These are phyloP conservation scores for Chrysemys picta DNA, from an alignment of 2,113 vertebrate genomes.

Conservation along the genomic window DNA sequence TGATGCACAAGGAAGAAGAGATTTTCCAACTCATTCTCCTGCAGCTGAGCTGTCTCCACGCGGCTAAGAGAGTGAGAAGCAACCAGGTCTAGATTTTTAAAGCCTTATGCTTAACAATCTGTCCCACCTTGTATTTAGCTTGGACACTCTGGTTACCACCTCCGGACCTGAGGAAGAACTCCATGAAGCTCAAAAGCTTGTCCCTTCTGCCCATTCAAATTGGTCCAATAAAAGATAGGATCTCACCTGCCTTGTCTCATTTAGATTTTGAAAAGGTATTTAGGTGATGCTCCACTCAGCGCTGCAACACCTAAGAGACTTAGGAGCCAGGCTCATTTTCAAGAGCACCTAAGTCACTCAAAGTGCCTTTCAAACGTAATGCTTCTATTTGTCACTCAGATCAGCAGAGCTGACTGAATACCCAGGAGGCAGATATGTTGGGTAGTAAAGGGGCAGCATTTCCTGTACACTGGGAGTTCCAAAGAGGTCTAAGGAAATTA, in stretches of 20 bases:
- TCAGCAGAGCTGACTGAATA: not conserved
- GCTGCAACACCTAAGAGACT: not conserved
- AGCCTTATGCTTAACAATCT: not conserved
- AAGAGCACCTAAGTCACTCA: not conserved
- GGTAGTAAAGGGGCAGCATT: not conserved
- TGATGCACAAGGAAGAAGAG: not conserved
- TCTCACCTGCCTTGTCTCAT: too few relatives aligned
- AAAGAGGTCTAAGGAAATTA: not conserved
- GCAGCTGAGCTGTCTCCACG: not conserved
- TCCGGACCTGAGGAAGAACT: not conserved
- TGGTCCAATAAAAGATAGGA: not conserved
- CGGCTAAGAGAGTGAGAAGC: not conserved
- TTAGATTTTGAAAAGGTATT: not conserved
- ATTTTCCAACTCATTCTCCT: not conserved
- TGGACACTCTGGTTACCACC: not conserved
- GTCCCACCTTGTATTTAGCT: not conserved
- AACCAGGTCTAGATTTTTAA: not conserved
- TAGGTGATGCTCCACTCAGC: not conserved
- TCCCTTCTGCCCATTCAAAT: not conserved
- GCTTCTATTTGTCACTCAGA: not conserved
- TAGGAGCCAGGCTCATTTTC: not conserved
- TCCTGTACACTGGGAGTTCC: not conserved
- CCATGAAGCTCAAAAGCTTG: not conserved
- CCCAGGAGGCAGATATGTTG: not conserved
- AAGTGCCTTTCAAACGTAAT: not conserved